Percentiles rank a stretch among this genome's conserved stretches.
Conservation (phyloP, 2,113 vertebrate genomes). For the Cheirogaleus medius region DNA sequence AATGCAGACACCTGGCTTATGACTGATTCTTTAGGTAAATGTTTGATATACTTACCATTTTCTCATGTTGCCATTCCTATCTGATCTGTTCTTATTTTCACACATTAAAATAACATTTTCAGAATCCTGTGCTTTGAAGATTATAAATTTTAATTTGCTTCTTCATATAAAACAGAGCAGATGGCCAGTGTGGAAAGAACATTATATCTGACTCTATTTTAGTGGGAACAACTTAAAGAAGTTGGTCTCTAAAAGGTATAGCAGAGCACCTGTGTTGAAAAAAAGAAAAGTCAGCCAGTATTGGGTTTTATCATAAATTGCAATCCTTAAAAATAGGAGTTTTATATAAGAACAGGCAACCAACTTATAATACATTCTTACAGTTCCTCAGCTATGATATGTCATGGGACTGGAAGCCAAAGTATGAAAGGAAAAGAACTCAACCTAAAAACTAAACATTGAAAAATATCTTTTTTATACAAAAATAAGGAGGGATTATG, state of each 20-base stretch:
- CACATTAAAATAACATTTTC: conserved; percentile 66
- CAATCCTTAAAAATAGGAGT: conserved; percentile 58
- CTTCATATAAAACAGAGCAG: conserved; percentile 68
- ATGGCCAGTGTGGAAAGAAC: conserved; percentile 65
- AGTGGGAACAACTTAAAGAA: conserved; percentile 51
- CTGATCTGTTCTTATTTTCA: conserved; percentile 56
- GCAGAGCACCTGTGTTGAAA: conserved; percentile 53
- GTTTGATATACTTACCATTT: conserved; percentile 48
- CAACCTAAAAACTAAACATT: conserved; percentile 27
- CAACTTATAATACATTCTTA: not conserved
- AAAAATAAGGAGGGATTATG: conserved; percentile 48
- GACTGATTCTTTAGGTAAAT: conserved; percentile 48
- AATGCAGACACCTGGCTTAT: conserved; percentile 7
- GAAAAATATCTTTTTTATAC: conserved; percentile 54
- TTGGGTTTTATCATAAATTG: conserved; percentile 41
- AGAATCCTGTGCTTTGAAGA: conserved; percentile 55
- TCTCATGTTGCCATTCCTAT: conserved; percentile 23
- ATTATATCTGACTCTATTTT: conserved; percentile 65
- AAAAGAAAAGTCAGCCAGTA: not conserved
- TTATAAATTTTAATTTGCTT: conserved; percentile 73
- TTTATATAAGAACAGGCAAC: conserved; percentile 50
- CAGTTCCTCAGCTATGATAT: not conserved
- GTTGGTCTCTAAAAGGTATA: conserved; percentile 36
- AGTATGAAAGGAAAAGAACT: conserved; percentile 52
- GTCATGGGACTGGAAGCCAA: conserved; percentile 45